Evolutionary conservation across 2,113 vertebrate genomes (phyloP).

Genomic region (Crypturellus undulatus): DNA sequence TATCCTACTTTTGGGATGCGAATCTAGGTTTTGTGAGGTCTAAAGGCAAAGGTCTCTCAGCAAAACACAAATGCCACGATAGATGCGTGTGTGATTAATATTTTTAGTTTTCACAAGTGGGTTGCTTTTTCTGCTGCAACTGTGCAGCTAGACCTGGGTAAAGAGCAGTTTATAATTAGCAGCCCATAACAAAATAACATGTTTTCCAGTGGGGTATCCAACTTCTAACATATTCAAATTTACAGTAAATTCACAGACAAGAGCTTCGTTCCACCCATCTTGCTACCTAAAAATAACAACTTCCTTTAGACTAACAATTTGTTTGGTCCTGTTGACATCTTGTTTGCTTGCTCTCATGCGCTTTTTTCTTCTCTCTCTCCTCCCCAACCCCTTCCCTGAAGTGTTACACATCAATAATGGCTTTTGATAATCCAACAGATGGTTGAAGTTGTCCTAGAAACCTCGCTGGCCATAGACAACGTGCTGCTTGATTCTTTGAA

Average conservation of each 20-base stretch:
- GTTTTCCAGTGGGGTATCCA: neutral
- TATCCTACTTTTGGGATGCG: neutral
- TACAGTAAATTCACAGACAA: neutral
- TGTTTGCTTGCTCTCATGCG: neutral
- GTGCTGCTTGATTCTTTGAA: constrained; percentile 75
- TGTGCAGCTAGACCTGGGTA: neutral
- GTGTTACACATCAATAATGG: neutral
- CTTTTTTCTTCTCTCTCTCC: neutral
- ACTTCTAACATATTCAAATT: neutral
- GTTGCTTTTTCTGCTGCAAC: neutral
- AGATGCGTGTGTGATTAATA: neutral
- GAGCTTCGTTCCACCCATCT: neutral
- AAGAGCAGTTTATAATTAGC: neutral
- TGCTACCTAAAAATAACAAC: neutral
- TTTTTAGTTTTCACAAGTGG: neutral
- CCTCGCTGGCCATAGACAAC: constrained; percentile 68
- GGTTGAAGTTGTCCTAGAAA: constrained; percentile 42
- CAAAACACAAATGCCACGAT: neutral
- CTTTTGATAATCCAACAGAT: constrained; percentile 73
- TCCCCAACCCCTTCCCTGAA: neutral
- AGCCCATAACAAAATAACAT: neutral
- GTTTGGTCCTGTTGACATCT: neutral
- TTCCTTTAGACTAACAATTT: neutral
- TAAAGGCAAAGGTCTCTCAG: neutral
- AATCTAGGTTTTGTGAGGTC: neutral